phyloP scores from a whole-genome alignment of 2,888 invertebrate genomes.

The Phoenoteleia sp. region DNA sequence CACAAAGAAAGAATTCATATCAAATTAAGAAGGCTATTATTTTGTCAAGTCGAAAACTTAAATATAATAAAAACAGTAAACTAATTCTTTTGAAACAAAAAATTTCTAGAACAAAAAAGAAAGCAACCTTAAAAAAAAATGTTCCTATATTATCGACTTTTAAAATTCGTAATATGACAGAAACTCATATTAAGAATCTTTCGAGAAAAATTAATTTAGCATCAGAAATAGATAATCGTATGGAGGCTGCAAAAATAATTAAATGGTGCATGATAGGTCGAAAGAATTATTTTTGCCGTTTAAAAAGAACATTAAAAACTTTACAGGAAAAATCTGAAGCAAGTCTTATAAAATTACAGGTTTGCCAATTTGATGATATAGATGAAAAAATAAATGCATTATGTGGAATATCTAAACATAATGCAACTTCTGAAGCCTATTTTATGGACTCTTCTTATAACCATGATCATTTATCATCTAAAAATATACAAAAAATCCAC shows the following conservation, averaged over 20 bases:
- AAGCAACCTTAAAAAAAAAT: too few relatives aligned
- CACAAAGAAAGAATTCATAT: slow-evolving; percentile 1
- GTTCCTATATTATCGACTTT: slow-evolving; percentile 2
- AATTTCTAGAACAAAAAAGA: too few relatives aligned
- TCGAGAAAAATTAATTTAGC: neutral
- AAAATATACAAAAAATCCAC: neutral
- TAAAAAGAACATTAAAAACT: slow-evolving; percentile 10
- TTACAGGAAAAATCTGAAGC: slow-evolving; percentile 4
- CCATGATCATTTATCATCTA: neutral
- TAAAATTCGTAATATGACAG: slow-evolving; percentile 11
- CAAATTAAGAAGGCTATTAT: slow-evolving; percentile 9
- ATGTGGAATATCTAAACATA: neutral
- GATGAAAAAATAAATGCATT: neutral
- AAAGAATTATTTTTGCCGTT: neutral
- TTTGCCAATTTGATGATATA: neutral
- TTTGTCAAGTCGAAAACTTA: neutral
- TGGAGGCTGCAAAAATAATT: slow-evolving; percentile 17
- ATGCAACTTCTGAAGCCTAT: neutral
- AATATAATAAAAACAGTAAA: too few relatives aligned
- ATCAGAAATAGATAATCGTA: slow-evolving; percentile 7
- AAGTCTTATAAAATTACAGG: too few relatives aligned
- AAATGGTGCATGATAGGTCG: neutral
- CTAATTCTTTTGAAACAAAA: too few relatives aligned
- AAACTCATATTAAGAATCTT: slow-evolving; percentile 6
- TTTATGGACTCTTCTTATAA: neutral